phyloP scores from a whole-genome alignment of 2,113 vertebrate genomes.

The Scomber colias region DNA sequence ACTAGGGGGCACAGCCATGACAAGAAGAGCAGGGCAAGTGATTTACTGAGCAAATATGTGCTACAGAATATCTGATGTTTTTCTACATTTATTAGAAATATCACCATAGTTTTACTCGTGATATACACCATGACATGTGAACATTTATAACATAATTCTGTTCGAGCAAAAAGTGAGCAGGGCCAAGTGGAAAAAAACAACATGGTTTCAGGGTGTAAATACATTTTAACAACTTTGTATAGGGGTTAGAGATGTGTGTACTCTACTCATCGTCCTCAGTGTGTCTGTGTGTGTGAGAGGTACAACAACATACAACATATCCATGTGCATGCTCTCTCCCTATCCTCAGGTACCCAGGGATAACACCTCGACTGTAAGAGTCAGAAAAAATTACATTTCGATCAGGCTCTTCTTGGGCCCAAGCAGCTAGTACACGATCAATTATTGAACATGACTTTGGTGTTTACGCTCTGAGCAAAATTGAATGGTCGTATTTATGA shows the following conservation, averaged over 20 bases:
- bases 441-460: conserved; percentile 62
- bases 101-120: too few species aligned
- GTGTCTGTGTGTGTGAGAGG: neutral
- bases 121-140: neutral
- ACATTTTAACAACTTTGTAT: conserved; percentile 6
- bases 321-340: conserved; percentile 1
- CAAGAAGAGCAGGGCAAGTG: too few species aligned
- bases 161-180: neutral
- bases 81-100: neutral
- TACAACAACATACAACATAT: neutral
- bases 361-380: conserved; percentile 14
- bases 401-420: conserved; percentile 17
- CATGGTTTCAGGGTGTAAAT: neutral
- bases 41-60: too few species aligned
- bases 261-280: neutral
- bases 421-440: conserved; percentile 40
- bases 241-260: neutral
- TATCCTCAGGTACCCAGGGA: neutral
- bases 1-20: too few species aligned
- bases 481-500: conserved; percentile 48
- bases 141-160: neutral
- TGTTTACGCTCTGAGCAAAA: conserved; percentile 65
- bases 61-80: neutral
- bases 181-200: neutral
- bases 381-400: conserved; percentile 26